Evolutionary conservation across 53 echinoderm and acorn worm species (phyloP), one percentile per base, ranked within the genome.

Genomic region (Antedon mediterranea): DNA sequence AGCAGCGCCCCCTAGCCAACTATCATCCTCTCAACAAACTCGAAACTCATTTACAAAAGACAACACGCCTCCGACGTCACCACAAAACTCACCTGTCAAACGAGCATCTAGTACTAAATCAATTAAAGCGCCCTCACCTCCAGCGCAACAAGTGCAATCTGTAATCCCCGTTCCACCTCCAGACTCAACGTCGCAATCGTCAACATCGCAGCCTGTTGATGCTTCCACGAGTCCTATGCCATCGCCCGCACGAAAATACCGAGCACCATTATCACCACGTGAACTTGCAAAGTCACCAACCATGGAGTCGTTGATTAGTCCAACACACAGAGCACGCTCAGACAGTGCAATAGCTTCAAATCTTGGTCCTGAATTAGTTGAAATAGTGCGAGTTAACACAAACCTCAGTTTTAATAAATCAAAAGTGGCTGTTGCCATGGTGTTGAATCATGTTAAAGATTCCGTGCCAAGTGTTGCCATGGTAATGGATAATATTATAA

Each of bases 341-440:
- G 57, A 57, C 57, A 57, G 57, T 57, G 74, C 77, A 11, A 80
- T 93, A 70, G 90, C 98, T 7, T 1, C 57, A 18, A 57, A 43
- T 26, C 84, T 98, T 20, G 84, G 87, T 23, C 78, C 82, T 33
- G 92, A 98, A 34, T 81, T 98, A 30, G 86, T 98, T 32, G 98
- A 98, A 84, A 79, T 84, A 42, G 92, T 98, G 29, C 87, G 98
- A 31, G 82, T 76, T 30, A 74, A 86, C 75, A 98, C 98, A 28
- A 87, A 89, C 13, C 72, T 98, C 31, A 98, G 98, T 82, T 92
- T 86, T 43, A 88, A 90, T 43, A 88, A 88, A 76, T 98, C 87
- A 3, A 88, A 84, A 33, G 29, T 74, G 9, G 92, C 98, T 11
- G 84, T 98, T 4, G 84, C 43, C 20, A 85, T 88, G 32, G 90